A percentile compares a stretch with the other conserved stretches of the same genome.
phyloP scores from a whole-genome alignment of 2,888 invertebrate species.

The Desoria tigrina region DNA sequence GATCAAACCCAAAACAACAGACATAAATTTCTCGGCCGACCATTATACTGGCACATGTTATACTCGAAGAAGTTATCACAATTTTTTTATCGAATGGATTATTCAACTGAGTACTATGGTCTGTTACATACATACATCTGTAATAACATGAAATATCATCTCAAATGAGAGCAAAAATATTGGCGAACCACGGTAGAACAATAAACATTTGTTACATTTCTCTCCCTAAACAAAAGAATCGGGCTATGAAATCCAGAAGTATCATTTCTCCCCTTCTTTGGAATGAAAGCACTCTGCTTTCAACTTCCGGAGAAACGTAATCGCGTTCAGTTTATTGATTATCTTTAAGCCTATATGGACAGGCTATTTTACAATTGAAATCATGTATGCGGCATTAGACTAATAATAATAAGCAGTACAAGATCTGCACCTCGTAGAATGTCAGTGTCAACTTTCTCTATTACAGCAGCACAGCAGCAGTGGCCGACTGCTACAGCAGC shows the following conservation, averaged over 20 bases:
- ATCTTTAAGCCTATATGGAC: background rate
- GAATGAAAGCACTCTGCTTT: background rate
- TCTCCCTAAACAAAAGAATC: too few species aligned
- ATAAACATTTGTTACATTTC: too few species aligned
- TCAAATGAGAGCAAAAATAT: conserved; percentile 7
- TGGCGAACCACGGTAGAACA: background rate
- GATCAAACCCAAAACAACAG: background rate
- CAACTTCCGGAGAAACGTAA: background rate
- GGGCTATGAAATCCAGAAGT: too few species aligned
- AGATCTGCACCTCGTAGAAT: background rate
- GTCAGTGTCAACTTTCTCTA: conserved; percentile 15
- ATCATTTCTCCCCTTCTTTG: too few species aligned
- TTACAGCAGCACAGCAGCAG: too few species aligned
- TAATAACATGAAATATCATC: background rate
- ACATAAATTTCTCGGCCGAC: too few species aligned
- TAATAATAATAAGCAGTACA: background rate
- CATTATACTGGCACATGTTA: too few species aligned
- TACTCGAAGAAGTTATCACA: too few species aligned
- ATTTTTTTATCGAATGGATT: too few species aligned
- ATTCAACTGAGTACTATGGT: background rate
- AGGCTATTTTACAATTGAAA: conserved; percentile 1
- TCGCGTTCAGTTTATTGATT: background rate
- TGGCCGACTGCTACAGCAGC: background rate
- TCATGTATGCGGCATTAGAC: background rate
- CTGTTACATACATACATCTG: background rate